Base-by-base conservation (phyloP, 1,140 invertebrate genomes). In the Meloidogyne hapla region DNA sequence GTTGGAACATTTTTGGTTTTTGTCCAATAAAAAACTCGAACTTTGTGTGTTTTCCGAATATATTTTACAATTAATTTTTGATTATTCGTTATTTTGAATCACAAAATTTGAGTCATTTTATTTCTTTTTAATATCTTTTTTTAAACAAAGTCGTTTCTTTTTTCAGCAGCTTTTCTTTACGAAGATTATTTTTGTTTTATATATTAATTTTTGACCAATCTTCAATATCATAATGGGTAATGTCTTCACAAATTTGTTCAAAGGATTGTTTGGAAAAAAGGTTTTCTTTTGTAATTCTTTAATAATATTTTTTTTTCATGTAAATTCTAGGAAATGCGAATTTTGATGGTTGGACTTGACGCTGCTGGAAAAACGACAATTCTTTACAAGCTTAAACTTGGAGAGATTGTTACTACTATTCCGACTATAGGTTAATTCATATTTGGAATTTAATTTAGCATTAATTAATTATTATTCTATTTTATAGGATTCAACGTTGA, bases 361-460 rank as follows among this genome's bases (percentile, higher is more conserved):
- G 95, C 95, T 87, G 96, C 96, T 90, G 96, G 96, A 91, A 99
- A 98, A 93, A 98, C 96, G 87, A 99, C 96, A 89, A 98, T 98
- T 90, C 91, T 98, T 89, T 98, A 98, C 91, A 98, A 98, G 92
- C 91, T 99, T 88, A 98, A 98, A 92, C 92, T 98, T 90, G 95
- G 95, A 88, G 96, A 98, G 93, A 96, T 98, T 91, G 95, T 98
- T 85, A 98, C 95, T 88, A 98, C 96, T 86, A 98, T 99, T 91
- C 96, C 96, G 83, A 99, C 96, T 85, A 98, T 99, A 91, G 95
- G 95, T 95, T 88, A 92, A 91, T 90, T 63, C 23, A 0, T 71
- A 38, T 6, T 23, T 13, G 26, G 13, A 25, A 5, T 6, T 75
- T 74, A 13, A 9, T 1, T 42, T 9, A 42, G 40, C 40, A 13